A percentile compares a stretch with the other conserved stretches of the same genome.
Conservation (phyloP, 2,113 vertebrate species). For the Emydura subglobosa region DNA sequence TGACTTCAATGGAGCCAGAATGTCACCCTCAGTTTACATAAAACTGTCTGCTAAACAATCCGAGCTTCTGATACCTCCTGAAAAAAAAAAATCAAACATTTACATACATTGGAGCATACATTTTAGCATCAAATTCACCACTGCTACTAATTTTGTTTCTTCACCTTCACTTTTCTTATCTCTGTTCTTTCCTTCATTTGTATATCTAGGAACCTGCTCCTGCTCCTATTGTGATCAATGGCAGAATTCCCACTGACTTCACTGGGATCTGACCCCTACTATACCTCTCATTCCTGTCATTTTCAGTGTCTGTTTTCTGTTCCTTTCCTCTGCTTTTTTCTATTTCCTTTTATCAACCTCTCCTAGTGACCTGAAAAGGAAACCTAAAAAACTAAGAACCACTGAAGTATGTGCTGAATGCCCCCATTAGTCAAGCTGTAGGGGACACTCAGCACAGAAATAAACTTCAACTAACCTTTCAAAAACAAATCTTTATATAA, state of each 20-base stretch:
- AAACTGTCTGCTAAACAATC: background rate
- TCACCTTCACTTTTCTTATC: background rate
- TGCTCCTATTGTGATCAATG: background rate
- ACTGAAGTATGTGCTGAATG: constrained; percentile 61
- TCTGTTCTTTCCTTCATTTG: background rate
- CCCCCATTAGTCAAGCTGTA: constrained; percentile 62
- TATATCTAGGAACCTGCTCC: background rate
- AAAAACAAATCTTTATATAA: constrained; percentile 58
- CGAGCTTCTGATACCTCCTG: background rate
- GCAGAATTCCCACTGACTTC: background rate
- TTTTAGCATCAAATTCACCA: background rate
- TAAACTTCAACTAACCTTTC: constrained; percentile 50
- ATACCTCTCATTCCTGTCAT: constrained; percentile 1
- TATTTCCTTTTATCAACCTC: constrained; percentile 58
- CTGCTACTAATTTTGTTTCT: background rate
- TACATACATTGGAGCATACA: background rate
- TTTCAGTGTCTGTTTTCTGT: constrained; percentile 16
- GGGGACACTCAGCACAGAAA: constrained; percentile 44
- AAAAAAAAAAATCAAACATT: background rate
- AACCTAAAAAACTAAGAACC: constrained; percentile 41
- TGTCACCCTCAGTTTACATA: background rate
- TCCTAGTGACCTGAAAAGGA: constrained; percentile 61
- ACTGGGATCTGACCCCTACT: background rate
- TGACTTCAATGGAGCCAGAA: background rate
- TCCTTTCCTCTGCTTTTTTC: constrained; percentile 65